A percentile compares a stretch with the other conserved stretches of the same genome.
Conservation (phyloP, 2,797 vertebrate genomes). For the Cephalopachus bancanus region DNA sequence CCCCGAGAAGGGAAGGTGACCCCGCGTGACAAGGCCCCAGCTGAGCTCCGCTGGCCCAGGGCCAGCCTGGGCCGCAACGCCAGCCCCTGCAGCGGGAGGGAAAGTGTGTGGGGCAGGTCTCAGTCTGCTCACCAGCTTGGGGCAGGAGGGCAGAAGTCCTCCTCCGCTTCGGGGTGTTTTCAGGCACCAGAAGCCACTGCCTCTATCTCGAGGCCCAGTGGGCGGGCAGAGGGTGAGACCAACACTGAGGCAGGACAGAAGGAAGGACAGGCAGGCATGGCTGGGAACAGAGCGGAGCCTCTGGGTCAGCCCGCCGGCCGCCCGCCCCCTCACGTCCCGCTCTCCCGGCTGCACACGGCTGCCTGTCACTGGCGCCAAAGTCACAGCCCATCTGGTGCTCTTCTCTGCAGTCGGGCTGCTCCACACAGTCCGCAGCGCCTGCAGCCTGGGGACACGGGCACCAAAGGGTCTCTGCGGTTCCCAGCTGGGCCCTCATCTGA, state of each 20-base stretch:
- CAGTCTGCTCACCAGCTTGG: neutral
- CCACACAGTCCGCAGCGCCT: neutral
- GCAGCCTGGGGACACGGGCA: neutral
- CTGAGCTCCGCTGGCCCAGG: neutral
- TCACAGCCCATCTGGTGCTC: neutral
- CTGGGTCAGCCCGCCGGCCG: neutral
- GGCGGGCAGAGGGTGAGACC: neutral
- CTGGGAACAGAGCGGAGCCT: neutral
- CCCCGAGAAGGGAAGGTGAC: neutral
- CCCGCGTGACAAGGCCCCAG: neutral
- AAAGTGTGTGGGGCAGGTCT: too few relatives aligned
- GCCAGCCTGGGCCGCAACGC: neutral
- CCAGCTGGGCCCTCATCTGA: neutral
- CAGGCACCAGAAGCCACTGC: neutral
- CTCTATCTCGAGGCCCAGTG: neutral
- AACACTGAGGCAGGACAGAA: neutral
- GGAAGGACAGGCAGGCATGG: too few relatives aligned
- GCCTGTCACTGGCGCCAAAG: neutral
- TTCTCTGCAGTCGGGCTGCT: neutral
- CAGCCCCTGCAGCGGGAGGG: neutral
- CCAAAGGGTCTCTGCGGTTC: neutral
- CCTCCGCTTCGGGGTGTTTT: neutral
- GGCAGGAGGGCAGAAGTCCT: neutral
- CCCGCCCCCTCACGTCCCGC: neutral
- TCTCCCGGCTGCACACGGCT: too few relatives aligned